phyloP scores from a whole-genome alignment of 2,888 invertebrate species.

The Oeneis ivallda region DNA sequence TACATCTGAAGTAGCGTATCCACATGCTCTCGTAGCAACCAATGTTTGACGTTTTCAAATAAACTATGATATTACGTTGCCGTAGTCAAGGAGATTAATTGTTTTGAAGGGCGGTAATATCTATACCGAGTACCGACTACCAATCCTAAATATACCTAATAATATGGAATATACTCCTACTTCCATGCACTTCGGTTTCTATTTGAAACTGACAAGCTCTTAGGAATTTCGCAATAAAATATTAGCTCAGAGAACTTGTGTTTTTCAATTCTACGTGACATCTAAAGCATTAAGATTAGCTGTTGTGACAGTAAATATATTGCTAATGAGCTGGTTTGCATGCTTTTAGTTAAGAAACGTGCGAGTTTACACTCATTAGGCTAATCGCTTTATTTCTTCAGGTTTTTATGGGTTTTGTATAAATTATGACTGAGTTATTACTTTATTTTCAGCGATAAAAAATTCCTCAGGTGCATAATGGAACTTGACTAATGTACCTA shows the following conservation, averaged over 20 bases:
- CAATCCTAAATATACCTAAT: too few species aligned
- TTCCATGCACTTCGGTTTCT: too few species aligned
- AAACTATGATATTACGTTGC: too few species aligned
- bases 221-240: not conserved
- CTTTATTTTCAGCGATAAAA: not conserved
- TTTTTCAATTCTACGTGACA: slow-evolving; percentile 23
- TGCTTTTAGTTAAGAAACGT: slow-evolving; percentile 20
- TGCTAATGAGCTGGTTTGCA: slow-evolving; percentile 31
- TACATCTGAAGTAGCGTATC: too few species aligned
- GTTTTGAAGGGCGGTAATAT: too few species aligned
- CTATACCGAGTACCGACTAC: too few species aligned
- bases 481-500: too few species aligned
- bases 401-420: slow-evolving; percentile 1
- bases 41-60: too few species aligned
- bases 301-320: slow-evolving; percentile 24
- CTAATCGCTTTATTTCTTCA: slow-evolving; percentile 21
- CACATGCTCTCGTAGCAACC: too few species aligned
- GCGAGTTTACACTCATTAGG: slow-evolving; percentile 23
- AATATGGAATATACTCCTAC: too few species aligned
- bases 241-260: not conserved
- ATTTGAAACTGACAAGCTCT: not conserved
- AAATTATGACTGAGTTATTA: not conserved
- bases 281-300: slow-evolving; percentile 3
- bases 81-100: too few species aligned
- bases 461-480: not conserved